Evolutionary conservation across 2,888 invertebrate genomes (phyloP).

Genomic region (Drosophila recens): DNA sequence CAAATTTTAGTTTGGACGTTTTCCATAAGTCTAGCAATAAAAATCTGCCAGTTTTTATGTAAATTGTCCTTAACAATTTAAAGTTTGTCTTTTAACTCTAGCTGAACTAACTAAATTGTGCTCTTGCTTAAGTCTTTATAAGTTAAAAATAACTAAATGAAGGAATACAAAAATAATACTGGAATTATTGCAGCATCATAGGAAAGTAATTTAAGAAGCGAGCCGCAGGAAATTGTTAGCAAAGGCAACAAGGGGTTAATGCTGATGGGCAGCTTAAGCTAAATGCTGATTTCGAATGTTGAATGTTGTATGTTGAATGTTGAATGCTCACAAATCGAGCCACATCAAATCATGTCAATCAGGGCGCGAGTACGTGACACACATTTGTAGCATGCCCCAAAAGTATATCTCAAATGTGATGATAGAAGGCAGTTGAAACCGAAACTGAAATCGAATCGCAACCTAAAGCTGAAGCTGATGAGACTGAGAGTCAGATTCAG

Average conservation of each 20-base stretch:
- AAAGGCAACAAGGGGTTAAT: constrained; percentile 54
- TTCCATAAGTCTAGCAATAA: too few relatives aligned
- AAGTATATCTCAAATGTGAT: constrained; percentile 10
- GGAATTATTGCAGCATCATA: constrained; percentile 56
- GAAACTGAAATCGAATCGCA: background rate
- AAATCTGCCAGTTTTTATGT: background rate
- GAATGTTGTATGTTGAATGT: constrained; percentile 9
- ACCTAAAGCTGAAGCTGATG: constrained; percentile 4
- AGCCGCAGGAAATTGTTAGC: constrained; percentile 25
- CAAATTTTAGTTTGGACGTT: too few relatives aligned
- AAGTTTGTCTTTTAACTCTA: background rate
- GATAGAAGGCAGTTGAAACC: constrained; percentile 16
- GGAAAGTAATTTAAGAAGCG: constrained; percentile 44
- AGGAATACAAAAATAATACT: background rate
- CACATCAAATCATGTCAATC: constrained; percentile 75
- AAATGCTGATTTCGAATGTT: constrained; percentile 16
- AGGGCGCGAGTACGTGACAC: constrained; percentile 71
- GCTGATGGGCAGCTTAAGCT: constrained; percentile 34
- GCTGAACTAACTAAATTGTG: background rate
- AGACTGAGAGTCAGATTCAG: background rate
- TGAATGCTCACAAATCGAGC: constrained; percentile 34
- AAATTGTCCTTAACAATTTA: background rate
- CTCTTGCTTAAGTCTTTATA: background rate
- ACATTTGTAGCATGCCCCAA: constrained; percentile 59
- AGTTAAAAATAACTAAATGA: background rate